phyloP scores from a whole-genome alignment of 2,113 vertebrate species.

The Geococcyx californianus region DNA sequence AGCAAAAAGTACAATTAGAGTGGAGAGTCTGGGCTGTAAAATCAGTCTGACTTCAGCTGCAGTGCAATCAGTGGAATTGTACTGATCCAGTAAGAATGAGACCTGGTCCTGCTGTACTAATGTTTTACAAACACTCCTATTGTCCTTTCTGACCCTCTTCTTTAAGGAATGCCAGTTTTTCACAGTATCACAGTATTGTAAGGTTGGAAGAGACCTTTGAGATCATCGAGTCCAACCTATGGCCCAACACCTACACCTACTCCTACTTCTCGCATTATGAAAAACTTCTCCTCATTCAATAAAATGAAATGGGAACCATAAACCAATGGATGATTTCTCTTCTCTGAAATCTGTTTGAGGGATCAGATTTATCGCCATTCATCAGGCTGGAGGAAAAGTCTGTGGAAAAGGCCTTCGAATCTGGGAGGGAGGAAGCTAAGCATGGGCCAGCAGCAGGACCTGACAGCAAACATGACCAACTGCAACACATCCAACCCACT shows the following conservation, averaged over 20 bases:
- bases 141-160: neutral
- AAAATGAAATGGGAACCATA: neutral
- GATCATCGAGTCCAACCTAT: too few relatives aligned
- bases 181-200: too few relatives aligned
- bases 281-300: neutral
- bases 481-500: neutral
- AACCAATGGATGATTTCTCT: neutral
- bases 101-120: neutral
- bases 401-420: neutral
- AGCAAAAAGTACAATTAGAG: neutral
- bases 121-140: neutral
- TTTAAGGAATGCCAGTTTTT: neutral
- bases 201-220: too few relatives aligned
- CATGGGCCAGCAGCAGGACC: accelerated
- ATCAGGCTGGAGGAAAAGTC: neutral
- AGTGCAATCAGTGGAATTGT: neutral
- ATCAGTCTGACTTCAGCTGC: neutral
- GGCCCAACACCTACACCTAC: too few relatives aligned
- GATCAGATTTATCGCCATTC: neutral
- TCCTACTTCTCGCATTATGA: neutral
- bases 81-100: neutral
- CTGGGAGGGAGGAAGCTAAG: neutral
- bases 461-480: accelerated
- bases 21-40: neutral
- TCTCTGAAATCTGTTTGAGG: neutral